Evolutionary conservation across 2,113 vertebrate species (phyloP), one percentile per base, ranked within the genome.

Genomic region (Phrynosoma platyrhinos): DNA sequence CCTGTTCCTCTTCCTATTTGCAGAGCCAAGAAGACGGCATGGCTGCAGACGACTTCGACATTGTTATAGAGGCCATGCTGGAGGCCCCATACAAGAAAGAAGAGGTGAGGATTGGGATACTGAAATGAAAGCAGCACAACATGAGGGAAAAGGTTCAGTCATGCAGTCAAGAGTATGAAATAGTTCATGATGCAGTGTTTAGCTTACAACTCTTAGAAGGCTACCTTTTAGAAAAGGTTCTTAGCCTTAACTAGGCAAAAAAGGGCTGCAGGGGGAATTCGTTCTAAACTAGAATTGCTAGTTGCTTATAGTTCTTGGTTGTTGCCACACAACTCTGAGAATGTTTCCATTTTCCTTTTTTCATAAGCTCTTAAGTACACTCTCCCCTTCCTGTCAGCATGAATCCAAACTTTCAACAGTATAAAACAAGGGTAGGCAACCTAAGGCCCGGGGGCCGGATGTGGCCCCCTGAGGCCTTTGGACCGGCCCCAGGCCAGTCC

Each of bases 81-180:
- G 96, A 96, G 68, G 95, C 95, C 32, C 95, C 95, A 0, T 96
- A 95, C 94, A 94, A 96, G 93, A 95, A 95, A 87, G 90, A 96
- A 64, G 94, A 96, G 91, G 94, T 95, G 92, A 92, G 85, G 25
- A n/a, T 32, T 25, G 9, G 10, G 18, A 2, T 66, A 42, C 42
- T 53, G n/a, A 21, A 68, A 52, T 7, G 71, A 76, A 18, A 47
- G 3, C 30, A 1, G 9, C 9, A 5, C 16, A 68, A 9, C 20
- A 42, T 69, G 23, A 13, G 58, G n/a, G 27, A 64, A 75, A 66
- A 8, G 1, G 27, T 40, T 55, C 21, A 53, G 62, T 40, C 20
- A 53, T 53, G 42, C 40, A 13, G 8, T 62, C 42, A n/a, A 36
- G 36, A 23, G 18, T 32, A 12, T 58, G 40, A 12, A 30, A 4